Conservation (phyloP, 2,113 vertebrate genomes). For the Galbula dea region DNA sequence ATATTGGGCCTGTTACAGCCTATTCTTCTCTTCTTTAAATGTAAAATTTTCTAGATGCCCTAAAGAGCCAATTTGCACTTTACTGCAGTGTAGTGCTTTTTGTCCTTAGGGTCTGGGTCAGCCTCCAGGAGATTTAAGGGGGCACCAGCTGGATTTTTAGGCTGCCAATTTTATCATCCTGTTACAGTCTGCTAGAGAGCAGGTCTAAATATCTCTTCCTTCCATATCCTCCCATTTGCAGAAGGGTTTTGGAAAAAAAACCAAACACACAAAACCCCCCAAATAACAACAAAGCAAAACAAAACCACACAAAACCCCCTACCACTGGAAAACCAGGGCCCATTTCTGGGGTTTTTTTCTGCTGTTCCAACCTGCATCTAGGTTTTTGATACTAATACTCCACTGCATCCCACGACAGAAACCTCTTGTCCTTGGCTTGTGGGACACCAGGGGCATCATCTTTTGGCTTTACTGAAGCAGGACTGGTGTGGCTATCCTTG, state of each 20-base stretch:
- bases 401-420: not conserved
- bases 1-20: not conserved
- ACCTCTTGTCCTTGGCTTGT: not conserved
- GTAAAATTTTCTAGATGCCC: conserved; percentile 23
- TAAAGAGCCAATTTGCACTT: conserved; percentile 41
- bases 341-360: not conserved
- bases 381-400: not conserved
- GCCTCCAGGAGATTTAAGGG: conserved; percentile 29
- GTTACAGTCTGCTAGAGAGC: not conserved
- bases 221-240: not conserved
- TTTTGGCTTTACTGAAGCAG: not conserved
- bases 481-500: not conserved
- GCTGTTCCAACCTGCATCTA: not conserved
- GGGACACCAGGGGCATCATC: not conserved
- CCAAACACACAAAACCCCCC: not conserved
- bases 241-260: not conserved
- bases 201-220: not conserved
- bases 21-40: conserved; percentile 36
- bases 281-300: no score
- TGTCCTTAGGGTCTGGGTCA: conserved; percentile 19
- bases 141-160: conserved; percentile 21
- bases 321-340: not conserved
- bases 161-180: not conserved
- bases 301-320: no score
- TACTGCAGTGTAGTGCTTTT: not conserved